Evolutionary conservation across 2,888 invertebrate genomes (phyloP).

Genomic region (Macaria liturata): DNA sequence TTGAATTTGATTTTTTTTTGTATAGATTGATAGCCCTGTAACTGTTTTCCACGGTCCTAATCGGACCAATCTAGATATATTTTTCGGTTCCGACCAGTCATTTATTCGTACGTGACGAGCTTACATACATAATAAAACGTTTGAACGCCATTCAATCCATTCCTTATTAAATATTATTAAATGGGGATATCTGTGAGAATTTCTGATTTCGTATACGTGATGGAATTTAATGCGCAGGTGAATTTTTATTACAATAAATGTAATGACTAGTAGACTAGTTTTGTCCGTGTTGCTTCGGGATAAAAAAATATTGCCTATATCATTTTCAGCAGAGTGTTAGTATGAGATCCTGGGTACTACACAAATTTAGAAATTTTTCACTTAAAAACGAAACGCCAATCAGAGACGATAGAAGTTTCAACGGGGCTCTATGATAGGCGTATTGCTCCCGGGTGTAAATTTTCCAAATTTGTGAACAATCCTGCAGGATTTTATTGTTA

Average conservation of each 20-base stretch:
- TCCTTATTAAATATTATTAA: constrained; percentile 67
- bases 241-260: constrained; percentile 9
- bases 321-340: too few relatives aligned
- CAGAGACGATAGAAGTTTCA: too few relatives aligned
- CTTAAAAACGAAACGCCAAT: too few relatives aligned
- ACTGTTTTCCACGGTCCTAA: constrained; percentile 46
- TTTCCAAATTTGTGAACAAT: too few relatives aligned
- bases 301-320: too few relatives aligned
- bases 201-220: constrained; percentile 65
- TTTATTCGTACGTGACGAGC: constrained; percentile 79
- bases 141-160: constrained; percentile 75
- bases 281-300: too few relatives aligned
- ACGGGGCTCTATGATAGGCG: too few relatives aligned
- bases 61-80: constrained; percentile 74
- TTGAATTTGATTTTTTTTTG: too few relatives aligned
- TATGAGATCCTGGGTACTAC: too few relatives aligned
- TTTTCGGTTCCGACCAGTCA: constrained; percentile 75
- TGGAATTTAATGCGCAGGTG: constrained; percentile 51
- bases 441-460: too few relatives aligned
- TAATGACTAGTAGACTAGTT: background rate
- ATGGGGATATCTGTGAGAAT: constrained; percentile 79
- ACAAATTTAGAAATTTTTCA: too few relatives aligned
- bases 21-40: background rate
- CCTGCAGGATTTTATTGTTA: too few relatives aligned
- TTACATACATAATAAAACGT: constrained; percentile 77